Base-by-base conservation (phyloP, 2,113 vertebrate species). In the Dissostichus mawsoni region DNA sequence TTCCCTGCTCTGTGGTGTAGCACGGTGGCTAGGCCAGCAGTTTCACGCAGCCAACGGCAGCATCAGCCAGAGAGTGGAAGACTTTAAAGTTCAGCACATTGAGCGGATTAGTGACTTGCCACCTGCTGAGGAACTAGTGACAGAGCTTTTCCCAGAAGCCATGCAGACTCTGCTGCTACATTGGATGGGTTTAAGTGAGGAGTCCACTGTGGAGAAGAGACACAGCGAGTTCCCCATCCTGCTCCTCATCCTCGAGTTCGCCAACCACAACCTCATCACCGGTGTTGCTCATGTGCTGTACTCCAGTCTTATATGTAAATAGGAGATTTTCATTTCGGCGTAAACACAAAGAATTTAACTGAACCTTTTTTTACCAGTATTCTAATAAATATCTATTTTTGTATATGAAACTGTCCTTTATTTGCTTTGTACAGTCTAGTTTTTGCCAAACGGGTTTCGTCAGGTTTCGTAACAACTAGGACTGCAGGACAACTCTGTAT, bases 221-320 rank as follows among this genome's bases (percentile, higher is more conserved):
- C 95, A 82, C 63, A 95, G 94, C 9, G 95, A 96, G 86, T 96
- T 93, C 51, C 96, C 96, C 2, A 96, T 96, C 66, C 84, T 96
- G 67, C 94, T 96, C 3, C 94, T 96, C 2, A 96, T 96, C 51
- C 91, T 96, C 0, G 96, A 96, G 78, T 96, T 96, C 82, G 96
- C 94, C 18, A 96, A 96, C 83, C 96, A 95, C 71, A 96, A 96
- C 85, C 95, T 96, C 45, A 96, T 96, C 69, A 96, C 96, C 4
- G 96, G 96, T 2, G 96, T 96, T 58, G 95, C 96, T 16, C 95
- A 96, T 68, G 96, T 96, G 33, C 86, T 96, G 11, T 96, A 96
- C 68, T 96, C 96, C 20, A 96, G 95, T 78, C 91, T 96, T 3
- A 96, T 96, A 79, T 94, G 93, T 82, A 96, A 94, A 83, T 96